Evolutionary conservation across 2,113 vertebrate genomes (phyloP), one percentile per base, ranked within the genome.

Genomic region (Larimichthys crocea): DNA sequence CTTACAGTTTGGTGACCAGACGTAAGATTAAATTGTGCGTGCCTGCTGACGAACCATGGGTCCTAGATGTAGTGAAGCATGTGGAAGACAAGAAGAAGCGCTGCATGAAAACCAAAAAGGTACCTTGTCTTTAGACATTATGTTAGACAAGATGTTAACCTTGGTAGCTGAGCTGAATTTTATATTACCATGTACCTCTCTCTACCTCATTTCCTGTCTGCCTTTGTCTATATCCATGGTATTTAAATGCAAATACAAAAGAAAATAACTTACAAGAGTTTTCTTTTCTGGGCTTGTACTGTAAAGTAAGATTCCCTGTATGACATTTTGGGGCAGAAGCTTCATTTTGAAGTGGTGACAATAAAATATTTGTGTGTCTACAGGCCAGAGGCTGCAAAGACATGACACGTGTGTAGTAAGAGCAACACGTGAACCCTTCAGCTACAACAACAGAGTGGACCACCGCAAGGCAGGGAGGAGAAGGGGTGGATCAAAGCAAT

Each of bases 1-100:
- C 5, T 55, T 48, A 55, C 86, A 93, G 92, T 5, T 22, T 93
- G 6, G 11, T 86, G 60, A 78, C 80, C 86, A 82, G 68, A n/a
- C 0, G 0, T 0, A 14, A 1, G 2, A 4, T 0, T 22, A 61
- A 19, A 0, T 68, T 93, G 3, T 93, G 92, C 1, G 46, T 17
- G 0, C 61, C 86, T 0, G 0, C 8, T 3, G 0, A 63, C 0
- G 20, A 60, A 1, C 3, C 0, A 0, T 87, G 82, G 82, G 60
- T 91, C 16, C 0, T 20, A 0, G 0, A 5, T 0, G 1, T 89
- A 49, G 53, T 22, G 61, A 24, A 0, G 0, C 79, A 86, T 0
- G 89, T 91, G 69, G 49, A 81, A 0, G 0, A 0, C 0, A 59
- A 83, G 35, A 89, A 6, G 70, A 42, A 20, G 2, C 0, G 0